Base-by-base conservation (phyloP, 2,888 invertebrate species). In the Drosophila koepferae region DNA sequence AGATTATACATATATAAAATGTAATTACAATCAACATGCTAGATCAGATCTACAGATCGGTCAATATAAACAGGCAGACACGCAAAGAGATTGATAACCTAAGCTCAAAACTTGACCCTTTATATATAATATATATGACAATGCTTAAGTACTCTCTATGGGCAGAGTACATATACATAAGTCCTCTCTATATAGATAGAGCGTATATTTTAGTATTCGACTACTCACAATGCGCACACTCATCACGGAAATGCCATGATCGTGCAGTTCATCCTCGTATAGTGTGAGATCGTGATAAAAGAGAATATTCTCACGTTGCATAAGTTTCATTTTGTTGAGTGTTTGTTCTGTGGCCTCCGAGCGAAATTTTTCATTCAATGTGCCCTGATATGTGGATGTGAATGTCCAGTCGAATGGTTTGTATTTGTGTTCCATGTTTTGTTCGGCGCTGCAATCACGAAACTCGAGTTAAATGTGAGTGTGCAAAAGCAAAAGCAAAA, bases 401-500 rank as follows among this genome's bases (percentile, higher is more conserved):
- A 97, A 99, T 1, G 99, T 99, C 99, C 99, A 99, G 93, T 99
- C 99, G 93, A 98, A 99, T 20, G 97, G 96, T 90, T 96, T 96
- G 63, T 97, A 94, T 90, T 97, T 96, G 90, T 97, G 96, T 81
- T 95, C 95, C 80, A 96, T 94, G 86, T 75, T 90, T 61, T 92
- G 90, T 23, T 96, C 96, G 49, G 96, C 95, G 89, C 98, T 97
- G 89, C 23, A 54, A 54, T 6, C 9, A 38, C 1, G 2, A 1
- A n/a, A 2, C 2, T 5, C 38, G 16, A 16, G 8, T 36, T 14
- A 5, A 51, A 3, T 8, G 38, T 10, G 34, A 46, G 3, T 46
- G 2, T n/a, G 12, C 7, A 8, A 18, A 14, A 9, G 10, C 3
- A 23, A 23, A 23, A 23, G 2, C 23, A 23, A 28, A 28, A 28